Evolutionary conservation across 1,140 invertebrate genomes (phyloP).

Genomic region (Conopomorpha cramerella): DNA sequence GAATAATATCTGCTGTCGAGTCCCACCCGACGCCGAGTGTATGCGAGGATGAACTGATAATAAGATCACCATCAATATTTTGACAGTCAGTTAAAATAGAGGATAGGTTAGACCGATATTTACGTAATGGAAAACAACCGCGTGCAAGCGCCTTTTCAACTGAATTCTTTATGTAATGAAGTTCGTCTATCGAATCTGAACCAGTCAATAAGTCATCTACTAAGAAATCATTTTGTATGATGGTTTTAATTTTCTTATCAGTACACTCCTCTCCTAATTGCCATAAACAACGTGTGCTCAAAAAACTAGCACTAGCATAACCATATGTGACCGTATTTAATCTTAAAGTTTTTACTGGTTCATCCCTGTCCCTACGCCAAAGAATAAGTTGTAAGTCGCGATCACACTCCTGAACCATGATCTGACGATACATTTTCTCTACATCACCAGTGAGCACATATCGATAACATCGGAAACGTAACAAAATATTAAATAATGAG

Average conservation of each 20-base stretch:
- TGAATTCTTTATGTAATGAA: background rate
- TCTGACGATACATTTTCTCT: background rate
- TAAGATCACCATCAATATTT: background rate
- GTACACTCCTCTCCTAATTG: slow-evolving; percentile 1
- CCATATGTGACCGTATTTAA: slow-evolving; percentile 2
- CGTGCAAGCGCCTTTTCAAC: background rate
- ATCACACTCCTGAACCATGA: background rate
- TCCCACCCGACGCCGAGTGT: slow-evolving; percentile 4
- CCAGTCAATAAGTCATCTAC: slow-evolving; percentile 15
- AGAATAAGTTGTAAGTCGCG: background rate
- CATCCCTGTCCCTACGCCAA: background rate
- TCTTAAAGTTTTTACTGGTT: slow-evolving; percentile 1
- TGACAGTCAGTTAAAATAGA: background rate
- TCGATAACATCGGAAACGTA: background rate
- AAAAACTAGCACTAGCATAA: slow-evolving; percentile 1
- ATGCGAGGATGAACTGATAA: slow-evolving; percentile 3
- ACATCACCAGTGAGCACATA: slow-evolving; percentile 1
- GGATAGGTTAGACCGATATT: slow-evolving; percentile 1
- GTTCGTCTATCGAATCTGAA: slow-evolving; percentile 5
- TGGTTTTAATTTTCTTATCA: background rate
- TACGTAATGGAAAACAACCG: slow-evolving; percentile 2
- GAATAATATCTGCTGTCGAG: background rate
- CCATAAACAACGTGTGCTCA: slow-evolving; percentile 4
- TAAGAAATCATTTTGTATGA: slow-evolving; percentile 3
- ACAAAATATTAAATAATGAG: background rate